Conservation (phyloP, 2,113 vertebrate species). For the Myotis yumanensis region DNA sequence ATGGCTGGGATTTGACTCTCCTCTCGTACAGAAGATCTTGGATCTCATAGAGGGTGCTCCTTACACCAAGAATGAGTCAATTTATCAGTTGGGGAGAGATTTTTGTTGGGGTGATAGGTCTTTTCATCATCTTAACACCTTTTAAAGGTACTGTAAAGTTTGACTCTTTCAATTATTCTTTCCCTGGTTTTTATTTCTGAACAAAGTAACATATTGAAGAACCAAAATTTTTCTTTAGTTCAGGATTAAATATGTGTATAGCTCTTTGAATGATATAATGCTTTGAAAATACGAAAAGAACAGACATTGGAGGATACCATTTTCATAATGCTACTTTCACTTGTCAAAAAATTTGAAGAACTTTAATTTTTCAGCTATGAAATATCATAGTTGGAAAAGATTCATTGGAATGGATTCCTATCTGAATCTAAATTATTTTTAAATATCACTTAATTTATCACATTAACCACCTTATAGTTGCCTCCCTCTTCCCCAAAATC, state of each 20-base stretch:
- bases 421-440: constrained; percentile 17
- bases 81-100: neutral
- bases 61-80: neutral
- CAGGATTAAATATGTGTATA: neutral
- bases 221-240: neutral
- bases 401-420: neutral
- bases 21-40: neutral
- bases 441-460: neutral
- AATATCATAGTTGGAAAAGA: neutral
- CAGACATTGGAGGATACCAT: neutral
- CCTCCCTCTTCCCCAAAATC: neutral
- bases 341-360: constrained; percentile 32
- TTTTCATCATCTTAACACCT: neutral
- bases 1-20: neutral
- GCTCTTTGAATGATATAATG: neutral
- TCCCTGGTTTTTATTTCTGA: neutral
- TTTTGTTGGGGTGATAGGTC: neutral
- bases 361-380: neutral
- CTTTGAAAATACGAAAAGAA: constrained; percentile 41
- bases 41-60: neutral
- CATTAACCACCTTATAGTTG: neutral
- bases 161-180: constrained; percentile 3
- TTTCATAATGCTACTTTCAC: constrained; percentile 25
- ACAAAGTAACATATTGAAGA: neutral
- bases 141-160: neutral